A percentile compares a stretch with the other conserved stretches of the same genome.
These are phyloP conservation scores for Brotula barbata DNA, from an alignment of 2,797 vertebrate species.

Conservation along the genomic window DNA sequence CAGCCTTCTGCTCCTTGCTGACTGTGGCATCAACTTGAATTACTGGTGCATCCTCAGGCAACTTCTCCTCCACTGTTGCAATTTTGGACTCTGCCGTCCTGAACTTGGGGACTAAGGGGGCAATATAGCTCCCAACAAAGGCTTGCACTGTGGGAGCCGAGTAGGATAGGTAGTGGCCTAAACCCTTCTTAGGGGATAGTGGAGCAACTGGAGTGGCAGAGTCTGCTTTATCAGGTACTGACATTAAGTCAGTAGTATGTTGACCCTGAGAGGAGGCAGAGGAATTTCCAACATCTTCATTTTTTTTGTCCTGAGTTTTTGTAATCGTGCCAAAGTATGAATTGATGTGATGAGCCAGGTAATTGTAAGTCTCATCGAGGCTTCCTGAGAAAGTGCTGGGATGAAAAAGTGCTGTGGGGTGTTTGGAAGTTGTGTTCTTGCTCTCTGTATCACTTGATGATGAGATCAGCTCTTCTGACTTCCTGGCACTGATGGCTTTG, in stretches of 20 bases:
- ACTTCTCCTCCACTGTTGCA: conserved; percentile 68
- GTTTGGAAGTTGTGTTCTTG: conserved; percentile 66
- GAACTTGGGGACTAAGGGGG: conserved; percentile 88
- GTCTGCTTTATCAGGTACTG: conserved; percentile 57
- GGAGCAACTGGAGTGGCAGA: conserved; percentile 53
- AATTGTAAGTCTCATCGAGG: conserved; percentile 90
- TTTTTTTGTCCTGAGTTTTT: conserved; percentile 76
- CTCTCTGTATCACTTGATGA: conserved; percentile 29
- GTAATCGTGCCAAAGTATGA: conserved; percentile 82
- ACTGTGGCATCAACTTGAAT: conserved; percentile 73
- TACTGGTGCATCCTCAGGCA: conserved; percentile 53
- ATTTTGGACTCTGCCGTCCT: conserved; percentile 80
- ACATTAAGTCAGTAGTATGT: conserved; percentile 48
- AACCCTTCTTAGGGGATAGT: conserved; percentile 81
- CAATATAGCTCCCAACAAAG: conserved; percentile 92
- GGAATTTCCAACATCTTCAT: conserved; percentile 28
- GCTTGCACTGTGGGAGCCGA: conserved; percentile 90
- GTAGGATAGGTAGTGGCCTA: conserved; percentile 88
- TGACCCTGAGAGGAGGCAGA: conserved; percentile 37
- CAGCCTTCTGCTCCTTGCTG: conserved; percentile 76
- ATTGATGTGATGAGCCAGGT: conserved; percentile 90
- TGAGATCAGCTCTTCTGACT: conserved; percentile 38
- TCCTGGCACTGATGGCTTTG: conserved; percentile 39
- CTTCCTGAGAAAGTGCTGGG: conserved; percentile 82
- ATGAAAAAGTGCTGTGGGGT: conserved; percentile 82